phyloP scores from a whole-genome alignment of 2,797 vertebrate species.

The Aldrovandia affinis region DNA sequence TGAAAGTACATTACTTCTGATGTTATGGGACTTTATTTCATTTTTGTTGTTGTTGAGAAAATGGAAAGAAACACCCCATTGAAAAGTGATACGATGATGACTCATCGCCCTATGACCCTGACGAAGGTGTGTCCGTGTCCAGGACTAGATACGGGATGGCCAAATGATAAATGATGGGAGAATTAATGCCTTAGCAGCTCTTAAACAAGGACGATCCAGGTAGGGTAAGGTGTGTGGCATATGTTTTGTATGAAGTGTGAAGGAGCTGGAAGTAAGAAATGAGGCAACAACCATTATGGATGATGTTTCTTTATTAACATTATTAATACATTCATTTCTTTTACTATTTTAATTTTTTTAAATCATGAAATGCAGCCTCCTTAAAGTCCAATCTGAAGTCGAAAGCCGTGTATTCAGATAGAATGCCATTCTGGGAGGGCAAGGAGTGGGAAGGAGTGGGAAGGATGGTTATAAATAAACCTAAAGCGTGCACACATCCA shows the following conservation, averaged over 20 bases:
- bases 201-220: slow-evolving; percentile 17
- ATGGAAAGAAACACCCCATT: neutral
- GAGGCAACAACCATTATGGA: neutral
- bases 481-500: neutral
- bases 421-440: neutral
- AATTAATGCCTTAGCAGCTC: neutral
- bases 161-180: neutral
- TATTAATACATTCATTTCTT: neutral
- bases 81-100: neutral
- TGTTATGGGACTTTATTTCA: neutral
- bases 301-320: neutral
- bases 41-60: neutral
- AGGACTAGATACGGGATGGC: neutral
- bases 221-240: slow-evolving; percentile 12
- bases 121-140: neutral
- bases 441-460: neutral
- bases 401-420: neutral
- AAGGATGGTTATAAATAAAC: neutral
- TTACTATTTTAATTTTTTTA: neutral
- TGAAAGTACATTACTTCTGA: neutral
- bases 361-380: neutral
- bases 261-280: slow-evolving; percentile 1
- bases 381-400: neutral
- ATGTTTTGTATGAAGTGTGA: slow-evolving; percentile 5
- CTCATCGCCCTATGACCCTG: neutral